Evolutionary conservation across 2,113 vertebrate species (phyloP).

Genomic region (Takifugu flavidus): DNA sequence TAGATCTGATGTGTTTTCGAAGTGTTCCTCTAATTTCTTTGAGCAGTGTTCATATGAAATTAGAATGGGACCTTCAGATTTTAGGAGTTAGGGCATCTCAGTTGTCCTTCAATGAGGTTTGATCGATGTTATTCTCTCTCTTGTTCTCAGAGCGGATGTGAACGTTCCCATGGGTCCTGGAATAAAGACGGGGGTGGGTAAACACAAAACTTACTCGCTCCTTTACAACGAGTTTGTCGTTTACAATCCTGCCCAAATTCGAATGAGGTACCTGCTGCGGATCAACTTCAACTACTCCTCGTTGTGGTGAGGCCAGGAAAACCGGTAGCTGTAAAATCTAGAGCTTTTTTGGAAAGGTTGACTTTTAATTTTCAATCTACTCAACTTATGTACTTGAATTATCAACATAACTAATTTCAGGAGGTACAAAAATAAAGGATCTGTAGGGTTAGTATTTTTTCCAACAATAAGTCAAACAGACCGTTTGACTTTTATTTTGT

Average conservation of each 20-base stretch:
- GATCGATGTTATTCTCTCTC: not conserved
- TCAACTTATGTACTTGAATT: not conserved
- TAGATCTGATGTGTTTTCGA: too few species aligned
- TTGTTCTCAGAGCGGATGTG: conserved; percentile 71
- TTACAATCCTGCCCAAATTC: conserved; percentile 80
- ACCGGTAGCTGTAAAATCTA: not conserved
- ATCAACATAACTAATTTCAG: not conserved
- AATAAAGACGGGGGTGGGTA: conserved; percentile 62
- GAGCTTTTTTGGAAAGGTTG: not conserved
- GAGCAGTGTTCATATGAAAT: too few species aligned
- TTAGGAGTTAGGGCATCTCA: not conserved
- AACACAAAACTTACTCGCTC: conserved; percentile 75
- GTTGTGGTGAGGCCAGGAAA: conserved; percentile 75
- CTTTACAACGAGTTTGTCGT: conserved; percentile 90
- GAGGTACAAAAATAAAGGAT: too few species aligned
- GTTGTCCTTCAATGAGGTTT: not conserved
- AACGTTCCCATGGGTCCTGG: conserved; percentile 81
- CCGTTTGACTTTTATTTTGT: too few species aligned
- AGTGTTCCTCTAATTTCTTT: too few species aligned
- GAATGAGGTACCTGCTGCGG: conserved; percentile 84
- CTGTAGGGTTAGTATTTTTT: too few species aligned
- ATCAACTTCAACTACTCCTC: conserved; percentile 81
- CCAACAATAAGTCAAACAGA: too few species aligned
- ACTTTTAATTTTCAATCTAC: not conserved
- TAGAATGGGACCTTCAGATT: too few species aligned